phyloP scores from a whole-genome alignment of 2,888 invertebrate genomes.

The Apotomis turbidana region DNA sequence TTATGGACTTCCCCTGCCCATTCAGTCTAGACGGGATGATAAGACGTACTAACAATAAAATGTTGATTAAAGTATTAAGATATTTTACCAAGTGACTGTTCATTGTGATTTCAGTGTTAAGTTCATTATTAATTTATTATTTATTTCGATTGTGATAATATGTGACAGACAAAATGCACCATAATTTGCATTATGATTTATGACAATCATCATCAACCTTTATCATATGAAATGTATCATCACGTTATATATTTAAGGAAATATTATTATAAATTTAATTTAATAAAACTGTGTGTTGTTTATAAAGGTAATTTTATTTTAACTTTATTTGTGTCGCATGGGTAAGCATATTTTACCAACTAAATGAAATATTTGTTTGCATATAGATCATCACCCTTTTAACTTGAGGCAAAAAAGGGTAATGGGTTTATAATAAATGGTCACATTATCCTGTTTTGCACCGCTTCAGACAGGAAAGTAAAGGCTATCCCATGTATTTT shows the following conservation, averaged over 20 bases:
- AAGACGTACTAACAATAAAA: constrained; percentile 8
- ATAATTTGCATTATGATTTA: neutral
- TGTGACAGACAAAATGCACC: neutral
- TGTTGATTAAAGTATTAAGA: constrained; percentile 9
- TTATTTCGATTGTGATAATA: constrained; percentile 25
- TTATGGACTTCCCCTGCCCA: neutral
- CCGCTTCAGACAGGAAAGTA: too few species aligned
- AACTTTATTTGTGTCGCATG: neutral
- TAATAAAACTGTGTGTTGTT: constrained; percentile 48
- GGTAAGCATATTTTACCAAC: neutral
- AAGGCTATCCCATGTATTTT: too few species aligned
- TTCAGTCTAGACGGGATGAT: constrained; percentile 23
- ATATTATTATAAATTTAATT: constrained; percentile 7
- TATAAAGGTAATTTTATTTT: constrained; percentile 1
- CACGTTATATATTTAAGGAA: constrained; percentile 13
- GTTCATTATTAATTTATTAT: constrained; percentile 16
- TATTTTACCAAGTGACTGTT: constrained; percentile 26
- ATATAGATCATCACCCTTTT: too few species aligned
- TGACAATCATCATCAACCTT: constrained; percentile 2
- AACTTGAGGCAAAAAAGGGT: too few species aligned
- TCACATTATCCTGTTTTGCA: too few species aligned
- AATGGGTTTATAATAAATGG: too few species aligned
- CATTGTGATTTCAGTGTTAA: constrained; percentile 31
- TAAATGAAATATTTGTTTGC: too few species aligned
- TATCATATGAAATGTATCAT: constrained; percentile 15